phyloP scores from a whole-genome alignment of 2,888 invertebrate genomes.

The Spialia ferax region DNA sequence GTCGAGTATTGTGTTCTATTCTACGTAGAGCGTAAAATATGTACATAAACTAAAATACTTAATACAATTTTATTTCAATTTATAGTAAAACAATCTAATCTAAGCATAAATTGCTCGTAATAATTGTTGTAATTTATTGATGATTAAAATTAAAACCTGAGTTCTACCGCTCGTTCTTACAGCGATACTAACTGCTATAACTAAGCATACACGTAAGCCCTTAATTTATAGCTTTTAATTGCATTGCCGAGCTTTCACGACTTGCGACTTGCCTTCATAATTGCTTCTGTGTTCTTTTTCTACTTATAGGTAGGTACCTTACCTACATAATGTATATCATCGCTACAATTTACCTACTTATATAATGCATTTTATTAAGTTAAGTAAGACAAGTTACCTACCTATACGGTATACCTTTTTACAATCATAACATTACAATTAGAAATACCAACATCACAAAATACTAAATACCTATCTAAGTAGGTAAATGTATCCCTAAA shows the following conservation, averaged over 20 bases:
- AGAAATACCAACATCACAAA: too few relatives aligned
- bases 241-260: conserved; percentile 17
- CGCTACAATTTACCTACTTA: not conserved
- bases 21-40: too few relatives aligned
- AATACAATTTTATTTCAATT: too few relatives aligned
- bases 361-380: too few relatives aligned
- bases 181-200: not conserved
- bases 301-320: not conserved
- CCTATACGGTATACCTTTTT: too few relatives aligned
- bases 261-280: conserved; percentile 1
- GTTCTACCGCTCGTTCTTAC: not conserved
- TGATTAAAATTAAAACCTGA: not conserved
- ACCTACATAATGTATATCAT: not conserved
- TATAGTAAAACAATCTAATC: too few relatives aligned
- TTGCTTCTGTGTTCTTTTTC: not conserved
- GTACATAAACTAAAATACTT: too few relatives aligned
- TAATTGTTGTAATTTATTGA: not conserved
- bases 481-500: too few relatives aligned
- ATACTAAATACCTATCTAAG: too few relatives aligned
- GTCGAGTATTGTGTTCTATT: too few relatives aligned
- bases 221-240: conserved; percentile 19
- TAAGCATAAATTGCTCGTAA: not conserved
- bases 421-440: too few relatives aligned
- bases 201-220: not conserved
- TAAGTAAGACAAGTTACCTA: too few relatives aligned